These are phyloP conservation scores for Cairina moschata DNA, from an alignment of 2,113 vertebrate genomes.

Conservation along the genomic window DNA sequence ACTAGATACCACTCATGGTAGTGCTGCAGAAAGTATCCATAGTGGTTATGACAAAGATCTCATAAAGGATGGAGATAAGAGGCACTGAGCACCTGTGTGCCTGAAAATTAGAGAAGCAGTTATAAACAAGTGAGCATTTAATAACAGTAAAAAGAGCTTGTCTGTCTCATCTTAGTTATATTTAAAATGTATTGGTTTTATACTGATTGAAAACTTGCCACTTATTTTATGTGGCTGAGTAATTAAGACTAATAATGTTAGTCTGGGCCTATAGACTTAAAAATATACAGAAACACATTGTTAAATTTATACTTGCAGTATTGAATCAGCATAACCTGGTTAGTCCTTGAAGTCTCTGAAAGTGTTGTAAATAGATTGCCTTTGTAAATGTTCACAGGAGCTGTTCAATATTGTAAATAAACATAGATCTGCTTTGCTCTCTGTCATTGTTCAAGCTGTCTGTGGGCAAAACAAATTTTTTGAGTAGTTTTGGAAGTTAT, in stretches of 20 bases:
- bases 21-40: not conserved
- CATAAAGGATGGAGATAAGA: not conserved
- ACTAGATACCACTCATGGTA: not conserved
- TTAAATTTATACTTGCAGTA: not conserved
- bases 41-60: not conserved
- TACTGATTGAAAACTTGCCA: not conserved
- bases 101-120: not conserved
- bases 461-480: not conserved
- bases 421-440: not conserved
- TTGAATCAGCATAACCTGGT: not conserved
- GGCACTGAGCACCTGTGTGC: not conserved
- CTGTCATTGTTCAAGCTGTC: not conserved
- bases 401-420: not conserved
- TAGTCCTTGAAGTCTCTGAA: not conserved
- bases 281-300: not conserved
- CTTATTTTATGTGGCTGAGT: constrained; percentile 41
- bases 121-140: not conserved
- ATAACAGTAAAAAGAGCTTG: not conserved
- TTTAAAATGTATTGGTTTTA: constrained; percentile 14
- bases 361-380: not conserved
- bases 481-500: not conserved
- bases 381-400: not conserved
- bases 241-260: constrained; percentile 23
- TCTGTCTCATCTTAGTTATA: not conserved
- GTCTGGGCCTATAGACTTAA: not conserved